Conservation (phyloP, 2,113 vertebrate genomes). For the Anoplopoma fimbria region DNA sequence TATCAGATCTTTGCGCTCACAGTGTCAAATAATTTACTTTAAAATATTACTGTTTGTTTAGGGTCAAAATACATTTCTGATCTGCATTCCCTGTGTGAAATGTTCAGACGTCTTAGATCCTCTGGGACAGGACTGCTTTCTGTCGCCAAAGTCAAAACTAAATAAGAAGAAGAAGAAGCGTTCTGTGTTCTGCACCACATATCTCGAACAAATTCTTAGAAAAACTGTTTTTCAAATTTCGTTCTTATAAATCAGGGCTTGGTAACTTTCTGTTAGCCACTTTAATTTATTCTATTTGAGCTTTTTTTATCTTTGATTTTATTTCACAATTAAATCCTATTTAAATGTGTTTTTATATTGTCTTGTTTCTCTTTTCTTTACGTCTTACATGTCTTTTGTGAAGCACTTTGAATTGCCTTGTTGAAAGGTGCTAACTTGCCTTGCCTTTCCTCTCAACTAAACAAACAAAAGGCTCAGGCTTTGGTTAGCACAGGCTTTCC, state of each 20-base stretch:
- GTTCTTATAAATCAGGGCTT: neutral
- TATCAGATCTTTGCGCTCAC: neutral
- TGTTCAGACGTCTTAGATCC: neutral
- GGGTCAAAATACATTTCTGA: neutral
- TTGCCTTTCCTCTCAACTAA: constrained; percentile 9
- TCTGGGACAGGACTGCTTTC: neutral
- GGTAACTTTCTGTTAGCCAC: neutral
- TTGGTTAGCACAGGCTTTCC: constrained; percentile 24
- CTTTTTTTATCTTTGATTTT: neutral
- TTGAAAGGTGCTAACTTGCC: neutral
- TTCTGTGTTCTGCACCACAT: neutral
- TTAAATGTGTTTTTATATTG: neutral
- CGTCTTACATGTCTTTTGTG: neutral
- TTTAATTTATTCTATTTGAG: neutral
- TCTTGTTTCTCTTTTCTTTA: neutral
- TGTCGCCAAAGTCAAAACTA: neutral
- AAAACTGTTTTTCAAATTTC: neutral
- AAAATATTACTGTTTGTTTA: neutral
- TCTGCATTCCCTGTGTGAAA: neutral
- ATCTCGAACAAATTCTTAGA: neutral
- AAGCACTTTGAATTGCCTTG: neutral
- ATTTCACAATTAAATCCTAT: neutral
- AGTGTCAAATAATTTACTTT: neutral
- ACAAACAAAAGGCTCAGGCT: constrained; percentile 26
- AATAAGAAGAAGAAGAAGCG: neutral